phyloP scores from a whole-genome alignment of 2,888 invertebrate genomes.

The Leucania comma region DNA sequence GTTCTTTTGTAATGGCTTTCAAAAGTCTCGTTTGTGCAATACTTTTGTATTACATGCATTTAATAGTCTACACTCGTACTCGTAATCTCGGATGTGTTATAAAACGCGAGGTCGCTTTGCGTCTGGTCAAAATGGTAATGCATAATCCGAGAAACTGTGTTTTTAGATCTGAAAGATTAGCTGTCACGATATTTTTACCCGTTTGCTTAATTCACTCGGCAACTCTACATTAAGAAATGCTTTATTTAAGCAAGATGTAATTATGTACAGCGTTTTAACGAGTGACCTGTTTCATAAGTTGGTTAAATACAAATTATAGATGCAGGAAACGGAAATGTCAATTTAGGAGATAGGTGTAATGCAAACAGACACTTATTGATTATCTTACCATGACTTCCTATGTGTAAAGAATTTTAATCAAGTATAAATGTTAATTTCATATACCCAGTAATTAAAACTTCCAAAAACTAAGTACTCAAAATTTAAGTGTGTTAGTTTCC shows the following conservation, averaged over 20 bases:
- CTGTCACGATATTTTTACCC: constrained; percentile 2
- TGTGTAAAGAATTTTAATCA: not conserved
- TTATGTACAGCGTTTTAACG: not conserved
- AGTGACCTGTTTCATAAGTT: constrained; percentile 1
- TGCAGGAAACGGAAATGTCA: constrained; percentile 23
- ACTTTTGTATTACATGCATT: constrained; percentile 44
- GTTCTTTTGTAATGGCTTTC: constrained; percentile 51
- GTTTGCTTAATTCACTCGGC: not conserved
- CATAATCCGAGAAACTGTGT: constrained; percentile 20
- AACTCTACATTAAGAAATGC: not conserved
- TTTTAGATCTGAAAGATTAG: constrained; percentile 24
- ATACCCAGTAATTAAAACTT: not conserved
- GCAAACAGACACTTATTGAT: constrained; percentile 3
- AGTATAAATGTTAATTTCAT: not conserved
- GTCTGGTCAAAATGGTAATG: constrained; percentile 33
- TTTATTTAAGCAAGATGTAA: constrained; percentile 3
- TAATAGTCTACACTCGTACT: constrained; percentile 39
- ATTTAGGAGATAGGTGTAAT: constrained; percentile 19
- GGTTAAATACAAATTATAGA: not conserved
- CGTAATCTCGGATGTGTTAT: constrained; percentile 51
- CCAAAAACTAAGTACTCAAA: not conserved
- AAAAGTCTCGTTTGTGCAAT: constrained; percentile 51
- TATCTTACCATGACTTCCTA: constrained; percentile 8
- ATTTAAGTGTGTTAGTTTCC: constrained; percentile 2
- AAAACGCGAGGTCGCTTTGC: constrained; percentile 33